These are phyloP conservation scores for Equus przewalskii DNA, from an alignment of 2,113 vertebrate genomes.

Conservation along the genomic window DNA sequence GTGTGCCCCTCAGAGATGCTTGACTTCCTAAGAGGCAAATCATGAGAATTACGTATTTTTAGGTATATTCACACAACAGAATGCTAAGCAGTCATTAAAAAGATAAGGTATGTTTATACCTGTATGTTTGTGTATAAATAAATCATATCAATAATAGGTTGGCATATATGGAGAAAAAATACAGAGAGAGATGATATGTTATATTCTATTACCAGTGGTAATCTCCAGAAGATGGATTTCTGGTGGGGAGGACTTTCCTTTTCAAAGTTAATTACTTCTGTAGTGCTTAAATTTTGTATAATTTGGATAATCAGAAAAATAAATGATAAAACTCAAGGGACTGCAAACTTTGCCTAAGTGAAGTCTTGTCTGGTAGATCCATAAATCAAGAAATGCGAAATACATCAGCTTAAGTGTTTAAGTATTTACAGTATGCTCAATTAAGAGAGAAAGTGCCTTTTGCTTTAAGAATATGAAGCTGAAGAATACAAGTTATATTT, in stretches of 20 bases:
- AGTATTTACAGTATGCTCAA: neutral
- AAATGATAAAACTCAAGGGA: neutral
- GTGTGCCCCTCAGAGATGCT: neutral
- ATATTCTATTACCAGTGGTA: neutral
- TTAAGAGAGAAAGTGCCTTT: neutral
- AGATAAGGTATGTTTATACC: neutral
- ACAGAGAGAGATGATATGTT: neutral
- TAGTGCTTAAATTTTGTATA: neutral
- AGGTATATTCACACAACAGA: neutral
- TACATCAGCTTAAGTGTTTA: neutral
- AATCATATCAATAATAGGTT: neutral
- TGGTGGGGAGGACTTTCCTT: neutral
- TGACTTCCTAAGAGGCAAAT: neutral
- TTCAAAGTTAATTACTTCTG: neutral
- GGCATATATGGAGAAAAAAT: neutral
- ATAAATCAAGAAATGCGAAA: neutral
- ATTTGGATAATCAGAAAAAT: conserved; percentile 1
- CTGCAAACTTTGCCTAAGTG: neutral
- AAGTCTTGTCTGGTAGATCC: neutral
- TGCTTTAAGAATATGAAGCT: neutral
- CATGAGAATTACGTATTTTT: neutral
- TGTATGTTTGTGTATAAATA: neutral
- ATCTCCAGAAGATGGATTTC: neutral
- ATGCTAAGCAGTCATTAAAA: neutral
- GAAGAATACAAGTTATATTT: neutral